Conservation (phyloP, 2,888 invertebrate species). For the Campopleginae sp. region DNA sequence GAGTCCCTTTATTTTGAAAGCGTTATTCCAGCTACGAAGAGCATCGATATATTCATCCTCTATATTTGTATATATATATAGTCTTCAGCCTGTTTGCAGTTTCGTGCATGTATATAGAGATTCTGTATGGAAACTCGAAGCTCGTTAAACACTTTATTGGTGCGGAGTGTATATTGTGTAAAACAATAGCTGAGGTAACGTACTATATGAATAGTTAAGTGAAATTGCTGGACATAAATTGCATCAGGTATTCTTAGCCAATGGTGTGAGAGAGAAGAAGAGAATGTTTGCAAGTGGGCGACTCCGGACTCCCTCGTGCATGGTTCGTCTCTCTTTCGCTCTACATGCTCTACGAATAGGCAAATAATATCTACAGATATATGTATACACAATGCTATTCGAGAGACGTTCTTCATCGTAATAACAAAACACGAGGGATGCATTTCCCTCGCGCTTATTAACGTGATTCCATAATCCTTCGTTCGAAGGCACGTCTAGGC, state of each 20-base stretch:
- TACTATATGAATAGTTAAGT: slow-evolving; percentile 58
- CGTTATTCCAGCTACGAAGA: background rate
- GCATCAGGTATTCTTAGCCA: slow-evolving; percentile 45
- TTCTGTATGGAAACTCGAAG: slow-evolving; percentile 47
- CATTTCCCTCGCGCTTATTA: slow-evolving; percentile 6
- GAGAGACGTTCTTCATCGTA: slow-evolving; percentile 38
- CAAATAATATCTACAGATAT: slow-evolving; percentile 24
- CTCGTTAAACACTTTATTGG: slow-evolving; percentile 50
- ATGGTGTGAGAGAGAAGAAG: slow-evolving; percentile 19
- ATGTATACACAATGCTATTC: slow-evolving; percentile 8
- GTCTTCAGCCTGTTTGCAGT: background rate
- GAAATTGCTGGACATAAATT: slow-evolving; percentile 63
- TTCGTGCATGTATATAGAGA: slow-evolving; percentile 8
- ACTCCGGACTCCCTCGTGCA: slow-evolving; percentile 45
- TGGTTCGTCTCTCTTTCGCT: slow-evolving; percentile 28
- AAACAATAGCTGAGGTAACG: slow-evolving; percentile 55
- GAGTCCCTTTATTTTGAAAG: slow-evolving; percentile 5
- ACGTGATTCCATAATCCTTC: slow-evolving; percentile 21
- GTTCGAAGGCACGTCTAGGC: background rate
- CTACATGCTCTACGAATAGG: background rate
- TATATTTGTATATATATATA: background rate
- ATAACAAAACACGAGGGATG: slow-evolving; percentile 42
- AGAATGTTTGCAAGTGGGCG: slow-evolving; percentile 1
- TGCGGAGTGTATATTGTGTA: slow-evolving; percentile 34
- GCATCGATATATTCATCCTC: background rate